Evolutionary conservation across 2,888 invertebrate genomes (phyloP).

Genomic region (Oegoconia quadripuncta): DNA sequence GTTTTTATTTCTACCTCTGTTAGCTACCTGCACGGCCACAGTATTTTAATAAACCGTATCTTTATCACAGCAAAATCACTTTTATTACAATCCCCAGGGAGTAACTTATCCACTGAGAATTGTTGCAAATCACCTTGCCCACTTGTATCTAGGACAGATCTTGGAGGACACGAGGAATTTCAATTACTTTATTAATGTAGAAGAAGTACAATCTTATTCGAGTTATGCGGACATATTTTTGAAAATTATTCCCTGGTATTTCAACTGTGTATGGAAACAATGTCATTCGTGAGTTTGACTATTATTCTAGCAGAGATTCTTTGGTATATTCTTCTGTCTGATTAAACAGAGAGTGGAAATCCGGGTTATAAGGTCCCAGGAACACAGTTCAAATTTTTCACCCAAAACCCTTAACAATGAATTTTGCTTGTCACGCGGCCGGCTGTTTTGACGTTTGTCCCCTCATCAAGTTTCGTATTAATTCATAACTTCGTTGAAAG

Average conservation of each 20-base stretch:
- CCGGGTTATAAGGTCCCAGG: too few relatives aligned
- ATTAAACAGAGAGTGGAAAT: too few relatives aligned
- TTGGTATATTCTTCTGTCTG: too few relatives aligned
- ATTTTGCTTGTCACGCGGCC: too few relatives aligned
- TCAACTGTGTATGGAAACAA: not conserved
- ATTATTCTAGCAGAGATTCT: too few relatives aligned
- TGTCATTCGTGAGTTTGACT: too few relatives aligned
- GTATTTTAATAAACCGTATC: constrained; percentile 74
- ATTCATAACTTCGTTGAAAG: too few relatives aligned
- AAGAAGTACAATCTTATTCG: constrained; percentile 10
- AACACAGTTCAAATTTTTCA: too few relatives aligned
- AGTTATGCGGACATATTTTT: constrained; percentile 6
- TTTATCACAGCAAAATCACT: constrained; percentile 31
- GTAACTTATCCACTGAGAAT: constrained; percentile 27
- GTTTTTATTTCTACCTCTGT: constrained; percentile 77
- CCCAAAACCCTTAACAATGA: too few relatives aligned
- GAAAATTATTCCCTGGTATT: constrained; percentile 9
- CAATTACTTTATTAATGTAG: constrained; percentile 74
- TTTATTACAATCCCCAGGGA: constrained; percentile 27
- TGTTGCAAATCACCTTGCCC: constrained; percentile 61
- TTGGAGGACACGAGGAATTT: constrained; percentile 73
- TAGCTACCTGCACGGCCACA: constrained; percentile 77
- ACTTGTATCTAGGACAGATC: constrained; percentile 73
- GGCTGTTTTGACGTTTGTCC: too few relatives aligned
- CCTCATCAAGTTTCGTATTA: too few relatives aligned